These are phyloP conservation scores for Syritta pipiens DNA, from an alignment of 2,888 invertebrate genomes.

Conservation along the genomic window DNA sequence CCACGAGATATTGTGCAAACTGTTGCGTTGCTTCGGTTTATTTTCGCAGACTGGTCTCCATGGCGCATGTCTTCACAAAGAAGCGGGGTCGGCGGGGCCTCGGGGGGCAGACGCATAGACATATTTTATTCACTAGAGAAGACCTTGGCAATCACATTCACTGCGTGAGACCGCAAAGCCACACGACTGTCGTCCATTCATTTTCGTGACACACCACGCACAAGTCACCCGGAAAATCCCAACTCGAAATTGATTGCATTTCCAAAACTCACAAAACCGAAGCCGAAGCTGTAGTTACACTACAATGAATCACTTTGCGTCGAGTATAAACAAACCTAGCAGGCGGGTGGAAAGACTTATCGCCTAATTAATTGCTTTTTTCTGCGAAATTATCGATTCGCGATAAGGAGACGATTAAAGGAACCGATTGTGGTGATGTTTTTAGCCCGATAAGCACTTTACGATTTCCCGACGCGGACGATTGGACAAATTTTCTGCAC, in stretches of 20 bases:
- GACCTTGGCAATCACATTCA: constrained; percentile 29
- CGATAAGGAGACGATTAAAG: constrained; percentile 6
- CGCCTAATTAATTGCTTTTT: too few relatives aligned
- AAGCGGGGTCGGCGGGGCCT: too few relatives aligned
- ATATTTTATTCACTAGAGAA: constrained; percentile 5
- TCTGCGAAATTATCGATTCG: not conserved
- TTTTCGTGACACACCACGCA: not conserved
- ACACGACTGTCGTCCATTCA: not conserved
- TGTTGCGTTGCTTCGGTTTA: too few relatives aligned
- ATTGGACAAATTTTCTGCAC: not conserved
- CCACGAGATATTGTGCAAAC: too few relatives aligned
- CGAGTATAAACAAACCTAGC: constrained; percentile 29
- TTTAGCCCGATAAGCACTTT: not conserved
- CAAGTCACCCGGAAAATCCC: constrained; percentile 40
- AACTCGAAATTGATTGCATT: constrained; percentile 33
- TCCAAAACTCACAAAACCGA: too few relatives aligned
- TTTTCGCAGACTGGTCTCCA: too few relatives aligned
- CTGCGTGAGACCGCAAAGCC: not conserved
- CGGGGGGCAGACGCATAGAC: constrained; percentile 7
- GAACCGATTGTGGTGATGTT: not conserved
- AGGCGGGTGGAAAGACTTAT: too few relatives aligned
- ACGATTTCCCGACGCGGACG: not conserved
- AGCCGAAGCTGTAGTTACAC: not conserved
- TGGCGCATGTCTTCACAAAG: constrained; percentile 13
- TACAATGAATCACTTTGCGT: constrained; percentile 21